phyloP scores from a whole-genome alignment of 2,113 vertebrate species.

The Montifringilla adamsi region DNA sequence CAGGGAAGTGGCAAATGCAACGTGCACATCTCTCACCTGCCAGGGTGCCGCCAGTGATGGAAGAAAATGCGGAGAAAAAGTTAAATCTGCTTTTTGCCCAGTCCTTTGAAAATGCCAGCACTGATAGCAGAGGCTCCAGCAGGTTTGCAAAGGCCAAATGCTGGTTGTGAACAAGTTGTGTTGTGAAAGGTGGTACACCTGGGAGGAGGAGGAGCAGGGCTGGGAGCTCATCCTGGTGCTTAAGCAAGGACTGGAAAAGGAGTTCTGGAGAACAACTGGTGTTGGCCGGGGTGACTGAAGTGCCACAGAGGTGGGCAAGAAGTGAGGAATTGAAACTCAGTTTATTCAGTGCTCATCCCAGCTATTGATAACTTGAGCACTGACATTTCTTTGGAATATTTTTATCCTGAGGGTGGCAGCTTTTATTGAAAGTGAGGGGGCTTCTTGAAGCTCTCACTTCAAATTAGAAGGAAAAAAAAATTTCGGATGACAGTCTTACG shows the following conservation, averaged over 20 bases:
- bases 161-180: not conserved
- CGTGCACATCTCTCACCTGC: not conserved
- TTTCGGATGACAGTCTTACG: not conserved
- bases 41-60: not conserved
- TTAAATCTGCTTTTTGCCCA: not conserved
- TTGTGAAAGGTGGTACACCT: not conserved
- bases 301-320: conserved; percentile 5
- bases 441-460: conserved; percentile 54
- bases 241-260: not conserved
- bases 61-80: not conserved
- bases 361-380: conserved; percentile 53
- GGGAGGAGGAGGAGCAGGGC: not conserved
- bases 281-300: not conserved
- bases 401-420: conserved; percentile 65
- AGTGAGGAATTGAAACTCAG: not conserved
- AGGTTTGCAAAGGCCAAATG: not conserved
- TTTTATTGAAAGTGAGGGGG: conserved; percentile 68
- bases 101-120: not conserved
- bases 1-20: not conserved
- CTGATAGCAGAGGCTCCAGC: not conserved
- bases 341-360: conserved; percentile 32
- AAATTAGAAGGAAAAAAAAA: not conserved
- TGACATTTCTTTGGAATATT: conserved; percentile 66
- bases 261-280: not conserved
- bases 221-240: not conserved